These are phyloP conservation scores for Apotomis turbidana DNA, from an alignment of 2,888 invertebrate species.

Conservation along the genomic window DNA sequence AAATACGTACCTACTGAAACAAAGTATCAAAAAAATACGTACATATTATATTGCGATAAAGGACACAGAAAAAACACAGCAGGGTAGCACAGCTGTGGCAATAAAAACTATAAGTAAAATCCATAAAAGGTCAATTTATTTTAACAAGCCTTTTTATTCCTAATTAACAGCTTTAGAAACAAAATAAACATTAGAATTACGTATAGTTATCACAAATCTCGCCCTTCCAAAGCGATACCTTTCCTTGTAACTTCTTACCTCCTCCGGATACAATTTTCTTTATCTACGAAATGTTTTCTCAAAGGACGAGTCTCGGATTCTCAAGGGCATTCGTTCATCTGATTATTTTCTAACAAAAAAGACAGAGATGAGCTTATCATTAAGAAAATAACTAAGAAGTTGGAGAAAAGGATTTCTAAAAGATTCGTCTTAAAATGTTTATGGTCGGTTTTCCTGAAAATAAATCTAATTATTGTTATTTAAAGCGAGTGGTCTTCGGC, in stretches of 20 bases:
- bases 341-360: conserved; percentile 69
- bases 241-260: conserved; percentile 59
- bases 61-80: too few species aligned
- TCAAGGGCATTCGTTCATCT: conserved; percentile 73
- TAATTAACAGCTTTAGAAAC: too few species aligned
- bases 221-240: conserved; percentile 22
- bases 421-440: conserved; percentile 16
- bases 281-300: conserved; percentile 71
- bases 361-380: conserved; percentile 65
- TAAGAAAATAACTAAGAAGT: conserved; percentile 55
- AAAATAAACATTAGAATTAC: too few species aligned
- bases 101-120: too few species aligned
- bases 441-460: conserved; percentile 28
- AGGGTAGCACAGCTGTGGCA: too few species aligned
- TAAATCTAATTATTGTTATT: conserved; percentile 42
- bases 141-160: too few species aligned
- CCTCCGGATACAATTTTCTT: conserved; percentile 66
- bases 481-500: conserved; percentile 61
- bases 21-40: too few species aligned
- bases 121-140: too few species aligned
- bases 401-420: conserved; percentile 43
- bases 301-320: conserved; percentile 70
- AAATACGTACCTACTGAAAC: too few species aligned
- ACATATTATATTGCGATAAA: too few species aligned
- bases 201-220: not conserved